Percentiles rank a stretch among this genome's conserved stretches.
Conservation (phyloP, 2,113 vertebrate genomes). For the Platysternon megacephalum region DNA sequence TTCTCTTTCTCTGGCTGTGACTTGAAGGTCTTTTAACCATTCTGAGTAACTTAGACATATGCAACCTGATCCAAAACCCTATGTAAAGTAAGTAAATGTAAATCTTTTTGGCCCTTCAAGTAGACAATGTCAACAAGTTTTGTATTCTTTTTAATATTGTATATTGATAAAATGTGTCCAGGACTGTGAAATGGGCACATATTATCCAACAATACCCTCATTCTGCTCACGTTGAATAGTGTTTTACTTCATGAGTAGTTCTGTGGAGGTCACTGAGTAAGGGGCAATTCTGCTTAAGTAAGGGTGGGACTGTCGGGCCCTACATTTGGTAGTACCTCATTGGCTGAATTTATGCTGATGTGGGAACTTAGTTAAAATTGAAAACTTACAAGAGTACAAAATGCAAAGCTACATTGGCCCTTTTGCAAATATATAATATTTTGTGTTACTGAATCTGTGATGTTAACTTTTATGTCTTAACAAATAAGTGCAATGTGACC, state of each 20-base stretch:
- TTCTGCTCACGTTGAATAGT: neutral
- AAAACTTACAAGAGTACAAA: neutral
- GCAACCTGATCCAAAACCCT: neutral
- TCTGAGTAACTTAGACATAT: neutral
- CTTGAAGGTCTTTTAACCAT: neutral
- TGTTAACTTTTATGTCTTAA: neutral
- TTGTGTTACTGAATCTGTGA: no score
- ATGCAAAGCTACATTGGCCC: neutral
- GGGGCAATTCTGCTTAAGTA: neutral
- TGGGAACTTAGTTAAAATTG: neutral
- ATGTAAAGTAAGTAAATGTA: neutral
- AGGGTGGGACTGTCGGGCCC: neutral
- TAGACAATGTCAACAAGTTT: neutral
- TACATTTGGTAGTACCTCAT: neutral
- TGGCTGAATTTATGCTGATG: neutral
- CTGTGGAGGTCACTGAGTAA: neutral
- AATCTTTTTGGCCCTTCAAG: neutral
- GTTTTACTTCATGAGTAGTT: neutral
- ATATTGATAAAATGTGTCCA: neutral
- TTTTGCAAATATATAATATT: no score
- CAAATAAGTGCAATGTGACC: neutral
- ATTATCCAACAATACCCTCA: neutral
- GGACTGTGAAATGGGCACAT: neutral
- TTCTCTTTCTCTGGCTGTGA: neutral
- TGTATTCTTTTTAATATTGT: neutral